A percentile compares a stretch with the other conserved stretches of the same genome.
These are phyloP conservation scores for Martes flavigula DNA, from an alignment of 2,797 vertebrate genomes.

Conservation along the genomic window DNA sequence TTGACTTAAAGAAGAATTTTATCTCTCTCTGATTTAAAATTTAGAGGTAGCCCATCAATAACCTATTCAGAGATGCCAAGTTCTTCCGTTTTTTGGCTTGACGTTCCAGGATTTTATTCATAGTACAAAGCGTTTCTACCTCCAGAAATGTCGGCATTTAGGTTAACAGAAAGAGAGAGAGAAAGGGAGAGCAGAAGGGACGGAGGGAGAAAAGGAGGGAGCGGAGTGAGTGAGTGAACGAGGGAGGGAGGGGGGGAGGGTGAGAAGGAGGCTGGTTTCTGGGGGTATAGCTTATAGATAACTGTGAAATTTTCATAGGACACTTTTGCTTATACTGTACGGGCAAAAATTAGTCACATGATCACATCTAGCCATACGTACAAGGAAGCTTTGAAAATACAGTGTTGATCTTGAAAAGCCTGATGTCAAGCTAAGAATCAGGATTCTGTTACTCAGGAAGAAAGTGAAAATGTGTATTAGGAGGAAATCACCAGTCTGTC, in stretches of 20 bases:
- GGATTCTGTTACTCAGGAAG: not conserved
- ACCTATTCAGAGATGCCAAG: not conserved
- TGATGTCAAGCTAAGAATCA: not conserved
- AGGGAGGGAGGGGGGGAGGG: not conserved
- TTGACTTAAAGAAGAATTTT: not conserved
- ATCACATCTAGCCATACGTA: not conserved
- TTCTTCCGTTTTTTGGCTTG: not conserved
- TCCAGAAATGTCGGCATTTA: not conserved
- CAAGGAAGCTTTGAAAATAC: not conserved
- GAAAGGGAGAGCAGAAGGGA: not conserved
- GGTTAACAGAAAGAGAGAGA: not conserved
- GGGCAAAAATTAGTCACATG: not conserved
- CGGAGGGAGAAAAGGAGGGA: not conserved
- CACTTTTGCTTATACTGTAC: not conserved
- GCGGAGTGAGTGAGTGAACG: not conserved
- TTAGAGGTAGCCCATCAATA: not conserved
- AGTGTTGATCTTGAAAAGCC: not conserved
- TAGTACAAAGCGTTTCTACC: not conserved
- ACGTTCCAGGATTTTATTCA: not conserved
- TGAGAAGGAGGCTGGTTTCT: not conserved
- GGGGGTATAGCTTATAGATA: not conserved
- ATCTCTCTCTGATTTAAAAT: not conserved
- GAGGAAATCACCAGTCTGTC: not conserved
- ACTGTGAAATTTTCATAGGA: not conserved
- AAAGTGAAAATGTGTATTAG: not conserved